Evolutionary conservation across 2,888 invertebrate species (phyloP).

Genomic region (Syritta pipiens): DNA sequence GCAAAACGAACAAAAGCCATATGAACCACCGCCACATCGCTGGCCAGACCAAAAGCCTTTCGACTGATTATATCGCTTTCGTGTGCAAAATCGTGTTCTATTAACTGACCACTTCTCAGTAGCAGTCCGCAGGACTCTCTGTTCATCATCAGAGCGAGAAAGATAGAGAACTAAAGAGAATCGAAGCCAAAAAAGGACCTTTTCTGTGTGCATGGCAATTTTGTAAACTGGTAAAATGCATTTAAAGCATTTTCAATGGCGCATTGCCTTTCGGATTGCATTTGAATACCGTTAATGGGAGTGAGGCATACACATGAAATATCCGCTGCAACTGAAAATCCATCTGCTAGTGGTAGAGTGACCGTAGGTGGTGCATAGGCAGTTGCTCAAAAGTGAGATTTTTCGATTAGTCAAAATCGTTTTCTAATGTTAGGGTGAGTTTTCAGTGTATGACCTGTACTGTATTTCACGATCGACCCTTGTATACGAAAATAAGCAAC

Average conservation of each 20-base stretch:
- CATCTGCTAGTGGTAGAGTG: too few relatives aligned
- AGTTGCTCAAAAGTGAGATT: constrained; percentile 52
- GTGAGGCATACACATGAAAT: constrained; percentile 59
- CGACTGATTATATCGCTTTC: constrained; percentile 43
- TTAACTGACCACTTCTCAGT: constrained; percentile 1
- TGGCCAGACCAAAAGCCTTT: constrained; percentile 36
- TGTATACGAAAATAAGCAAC: too few relatives aligned
- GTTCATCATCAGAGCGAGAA: too few relatives aligned
- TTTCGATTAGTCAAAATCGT: constrained; percentile 29
- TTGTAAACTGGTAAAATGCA: constrained; percentile 53
- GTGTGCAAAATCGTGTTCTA: constrained; percentile 24
- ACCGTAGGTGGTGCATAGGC: too few relatives aligned
- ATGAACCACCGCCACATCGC: too few relatives aligned
- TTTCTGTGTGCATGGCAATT: constrained; percentile 64
- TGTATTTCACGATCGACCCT: too few relatives aligned
- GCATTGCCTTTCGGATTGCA: constrained; percentile 29
- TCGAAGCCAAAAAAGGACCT: constrained; percentile 17
- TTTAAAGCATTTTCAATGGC: constrained; percentile 57
- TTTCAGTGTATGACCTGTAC: too few relatives aligned
- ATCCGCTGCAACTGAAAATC: constrained; percentile 40
- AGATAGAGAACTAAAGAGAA: too few relatives aligned
- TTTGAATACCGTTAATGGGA: constrained; percentile 61
- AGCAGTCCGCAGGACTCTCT: not conserved
- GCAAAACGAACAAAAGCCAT: not conserved
- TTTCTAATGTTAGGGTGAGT: too few relatives aligned